These are phyloP conservation scores for Paralichthys olivaceus DNA, from an alignment of 2,113 vertebrate species.

Conservation along the genomic window DNA sequence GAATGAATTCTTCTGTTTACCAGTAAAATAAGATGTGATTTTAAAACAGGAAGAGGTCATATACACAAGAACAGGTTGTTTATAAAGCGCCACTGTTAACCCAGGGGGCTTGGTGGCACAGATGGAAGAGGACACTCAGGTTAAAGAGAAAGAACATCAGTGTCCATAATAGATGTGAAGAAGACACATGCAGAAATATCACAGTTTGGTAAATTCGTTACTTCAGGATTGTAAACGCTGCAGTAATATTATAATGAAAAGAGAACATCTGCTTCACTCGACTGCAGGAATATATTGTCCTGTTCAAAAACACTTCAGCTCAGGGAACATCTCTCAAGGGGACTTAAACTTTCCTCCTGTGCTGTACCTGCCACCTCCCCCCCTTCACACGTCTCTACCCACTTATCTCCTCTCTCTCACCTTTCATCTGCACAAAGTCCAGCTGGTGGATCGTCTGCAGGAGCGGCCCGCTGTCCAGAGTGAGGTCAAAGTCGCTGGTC, in stretches of 20 bases:
- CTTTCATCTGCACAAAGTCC: conserved; percentile 99
- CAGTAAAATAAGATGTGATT: background rate
- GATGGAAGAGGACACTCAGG: too few relatives aligned
- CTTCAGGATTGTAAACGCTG: background rate
- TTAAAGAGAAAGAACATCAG: too few relatives aligned
- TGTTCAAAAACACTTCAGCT: background rate
- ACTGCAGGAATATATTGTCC: background rate
- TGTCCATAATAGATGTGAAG: too few relatives aligned
- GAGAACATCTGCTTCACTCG: background rate
- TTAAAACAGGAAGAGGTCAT: background rate
- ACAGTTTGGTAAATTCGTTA: too few relatives aligned
- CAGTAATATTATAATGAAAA: background rate
- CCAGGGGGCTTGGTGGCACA: background rate
- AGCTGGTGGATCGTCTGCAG: conserved; percentile 98
- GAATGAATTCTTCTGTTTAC: background rate
- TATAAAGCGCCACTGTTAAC: background rate
- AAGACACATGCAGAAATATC: background rate
- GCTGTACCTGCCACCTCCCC: background rate
- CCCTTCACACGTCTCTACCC: background rate
- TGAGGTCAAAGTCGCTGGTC: conserved; percentile 98
- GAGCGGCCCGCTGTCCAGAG: conserved; percentile 93
- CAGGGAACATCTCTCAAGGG: background rate
- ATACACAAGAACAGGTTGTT: background rate
- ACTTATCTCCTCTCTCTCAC: conserved; percentile 70
- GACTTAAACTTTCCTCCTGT: background rate